Evolutionary conservation across 2,113 vertebrate species (phyloP), one percentile per base, ranked within the genome.

Genomic region (Balaenoptera acutorostrata): DNA sequence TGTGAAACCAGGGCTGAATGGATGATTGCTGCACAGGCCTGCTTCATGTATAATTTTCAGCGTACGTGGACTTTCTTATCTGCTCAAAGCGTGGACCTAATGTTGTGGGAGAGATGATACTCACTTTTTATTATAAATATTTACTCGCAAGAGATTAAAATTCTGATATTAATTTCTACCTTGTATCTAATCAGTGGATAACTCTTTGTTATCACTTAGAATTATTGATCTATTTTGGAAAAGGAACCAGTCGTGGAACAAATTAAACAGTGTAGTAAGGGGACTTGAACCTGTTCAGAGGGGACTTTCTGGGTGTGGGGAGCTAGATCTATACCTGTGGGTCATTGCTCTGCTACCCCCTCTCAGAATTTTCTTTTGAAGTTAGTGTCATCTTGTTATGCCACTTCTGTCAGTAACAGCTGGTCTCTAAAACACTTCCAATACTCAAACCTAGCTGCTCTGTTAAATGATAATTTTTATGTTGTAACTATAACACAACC

Each of bases 1-100:
- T 99, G 99, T 88, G 99, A 99, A 98, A 99, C 99, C 0, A 98
- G 99, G 96, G 99, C 99, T 0, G 99, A 99, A 96, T 99, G 99
- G 99, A 99, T 99, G 97, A 99, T 99, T 9, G 98, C 99, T 0
- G 99, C 99, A 0, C 99, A 99, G 98, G 99, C 99, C 41, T 99
- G 99, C 98, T 99, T 99, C 78, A 99, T 99, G 99, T 98, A 99
- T 98, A 99, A 99, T 98, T 99, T 99, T 96, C 99, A 99, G 95
- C 98, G 99, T 99, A 98, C 97, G 99, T 99, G 75, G 29, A 5
- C 44, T 0, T 95, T 90, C 77, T 95, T 71, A 17, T 59, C 78
- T 96, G 94, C 77, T 61, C 18, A 1, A 41, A 71, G 72, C 86
- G 49, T 11, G n/a, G 21, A 39, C 10, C 57, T 66, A 23, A 6